Evolutionary conservation across 2,113 vertebrate species (phyloP), one percentile per base, ranked within the genome.

Genomic region (Nipponia nippon): DNA sequence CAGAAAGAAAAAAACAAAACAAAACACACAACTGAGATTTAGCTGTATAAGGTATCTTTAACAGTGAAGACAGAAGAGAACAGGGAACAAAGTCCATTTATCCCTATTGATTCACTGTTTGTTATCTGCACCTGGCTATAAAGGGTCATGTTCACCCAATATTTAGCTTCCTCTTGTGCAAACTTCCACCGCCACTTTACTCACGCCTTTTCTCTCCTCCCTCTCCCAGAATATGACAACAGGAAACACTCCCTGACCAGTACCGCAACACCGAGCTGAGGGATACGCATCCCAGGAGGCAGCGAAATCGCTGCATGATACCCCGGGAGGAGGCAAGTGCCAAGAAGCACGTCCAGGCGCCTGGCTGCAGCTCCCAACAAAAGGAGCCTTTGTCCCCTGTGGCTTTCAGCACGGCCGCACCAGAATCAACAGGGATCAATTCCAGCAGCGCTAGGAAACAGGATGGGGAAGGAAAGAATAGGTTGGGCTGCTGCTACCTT

Each of bases 341-440:
- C 0, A 8, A 50, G 84, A 23, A 93, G 84, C 93, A 95, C 82
- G n/a, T 96, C 91, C 76, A 9, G 26, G 65, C 0, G 12, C 70
- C 32, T 6, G 42, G 67, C 85, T 55, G 63, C 92, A 59, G 84
- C 84, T 95, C 84, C 67, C 87, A 66, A 87, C 67, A 97, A 95
- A 94, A 95, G 70, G 2, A 59, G 89, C 91, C 85, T 95, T 95
- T 97, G 84, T 97, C 63, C 71, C 55, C 18, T 6, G 67, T 62
- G 89, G 22, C 55, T 96, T 90, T 61, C 30, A 63, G 7, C 73
- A 40, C 1, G 0, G 23, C 58, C 7, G 13, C 1, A 27, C 82
- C 94, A 97, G 93, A 85, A 81, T 80, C 95, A 89, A 83, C 84
- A 95, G 78, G 42, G 84, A 93, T 61, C 1, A 0, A 80, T 85